Percentiles rank a stretch among this genome's conserved stretches.
Conservation (phyloP, 2,113 vertebrate species). For the Paratilapia polleni region DNA sequence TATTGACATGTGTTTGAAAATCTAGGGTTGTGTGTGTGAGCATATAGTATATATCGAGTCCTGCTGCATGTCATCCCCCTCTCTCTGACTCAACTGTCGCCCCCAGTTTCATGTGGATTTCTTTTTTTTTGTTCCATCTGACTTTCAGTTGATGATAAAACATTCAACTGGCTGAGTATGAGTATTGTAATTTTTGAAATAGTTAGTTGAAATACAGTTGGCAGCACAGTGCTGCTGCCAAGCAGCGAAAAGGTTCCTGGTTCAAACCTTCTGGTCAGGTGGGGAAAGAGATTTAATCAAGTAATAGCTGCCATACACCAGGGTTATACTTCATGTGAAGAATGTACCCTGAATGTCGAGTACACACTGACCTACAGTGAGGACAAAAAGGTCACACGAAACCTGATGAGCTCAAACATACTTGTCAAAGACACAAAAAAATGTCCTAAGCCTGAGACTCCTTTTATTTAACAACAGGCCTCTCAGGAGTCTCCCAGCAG, state of each 20-base stretch:
- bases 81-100: too few relatives aligned
- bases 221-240: background rate
- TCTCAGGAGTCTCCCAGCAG: slow-evolving; percentile 46
- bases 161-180: background rate
- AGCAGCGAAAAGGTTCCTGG: background rate
- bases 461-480: slow-evolving; percentile 43
- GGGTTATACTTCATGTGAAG: background rate
- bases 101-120: background rate
- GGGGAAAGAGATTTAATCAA: background rate
- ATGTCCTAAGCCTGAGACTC: background rate
- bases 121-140: background rate
- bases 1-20: too few relatives aligned
- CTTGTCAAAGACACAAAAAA: background rate
- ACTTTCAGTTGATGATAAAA: background rate
- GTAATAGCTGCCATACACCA: background rate
- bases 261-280: background rate
- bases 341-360: background rate
- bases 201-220: background rate
- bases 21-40: too few relatives aligned
- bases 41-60: too few relatives aligned
- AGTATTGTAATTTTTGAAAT: background rate
- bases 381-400: background rate
- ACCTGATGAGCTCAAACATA: background rate
- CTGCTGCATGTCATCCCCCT: too few relatives aligned
- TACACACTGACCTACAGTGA: background rate